Evolutionary conservation across 2,113 vertebrate genomes (phyloP), one percentile per base, ranked within the genome.

Genomic region (Orthonyx spaldingii): DNA sequence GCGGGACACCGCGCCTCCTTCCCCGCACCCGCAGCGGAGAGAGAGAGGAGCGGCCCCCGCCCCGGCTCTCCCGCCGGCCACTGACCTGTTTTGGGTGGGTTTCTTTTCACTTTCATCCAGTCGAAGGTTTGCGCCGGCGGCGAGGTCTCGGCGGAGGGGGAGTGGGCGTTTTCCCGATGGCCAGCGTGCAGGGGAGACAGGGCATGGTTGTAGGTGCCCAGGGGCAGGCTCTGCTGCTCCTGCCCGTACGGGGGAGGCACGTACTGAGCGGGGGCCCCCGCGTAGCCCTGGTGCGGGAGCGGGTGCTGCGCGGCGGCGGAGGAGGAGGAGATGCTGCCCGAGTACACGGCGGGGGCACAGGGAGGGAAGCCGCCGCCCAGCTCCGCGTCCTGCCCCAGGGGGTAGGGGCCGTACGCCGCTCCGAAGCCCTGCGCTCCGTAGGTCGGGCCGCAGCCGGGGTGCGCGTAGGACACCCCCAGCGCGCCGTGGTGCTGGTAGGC

Each of bases 21-120:
- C 42, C 22, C 64, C 15, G 7, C 63, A 50, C 60, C 65, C 50
- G 16, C 27, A 24, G 82, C 19, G 13, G 44, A 53, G 22, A 32
- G 27, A 33, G 24, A 69, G 28, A 50, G 24, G 23, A 78, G 30
- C 41, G 16, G 14, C 12, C 37, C 53, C 61, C 18, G 27, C 11
- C 49, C 18, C 14, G 16, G n/a, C 52, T 61, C 66, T 49, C 69
- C 55, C 61, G 53, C 71, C 55, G n/a, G 49, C 86, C 90, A 98
- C 98, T 98, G 95, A 99, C 99, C 99, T 98, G 99, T 99, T 97
- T 99, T 99, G 57, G 99, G 99, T 77, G 99, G 99, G 60, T 99
- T 99, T 97, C 99, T 98, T 97, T 99, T 99, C 47, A 99, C 99
- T 98, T 99, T 99, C 99, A 99, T 99, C 99, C 99, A 99, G 98